Evolutionary conservation across 2,113 vertebrate genomes (phyloP), one percentile per base, ranked within the genome.

Genomic region (Cichladusa arquata): DNA sequence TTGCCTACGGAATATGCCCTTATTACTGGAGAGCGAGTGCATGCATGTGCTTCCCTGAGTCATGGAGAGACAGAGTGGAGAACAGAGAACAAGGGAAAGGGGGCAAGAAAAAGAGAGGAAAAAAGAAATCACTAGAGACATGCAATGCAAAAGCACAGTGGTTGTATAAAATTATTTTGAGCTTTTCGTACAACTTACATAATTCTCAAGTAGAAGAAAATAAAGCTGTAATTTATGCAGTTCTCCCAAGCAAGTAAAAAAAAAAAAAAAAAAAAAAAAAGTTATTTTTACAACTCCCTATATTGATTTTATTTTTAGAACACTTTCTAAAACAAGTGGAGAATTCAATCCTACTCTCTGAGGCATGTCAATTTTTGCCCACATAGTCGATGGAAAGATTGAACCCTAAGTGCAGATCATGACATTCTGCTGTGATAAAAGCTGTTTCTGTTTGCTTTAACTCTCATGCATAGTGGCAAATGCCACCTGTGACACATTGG

Each of bases 371-470:
- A 97, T 97, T 97, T 96, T 84, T 95, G 84, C 96, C 96, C 88
- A 95, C 96, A 45, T 95, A 95, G 95, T 70, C 69, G 58, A 97
- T 95, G 88, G 81, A 82, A 96, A 96, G 94, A 97, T 90, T 96
- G 95, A 97, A 94, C 93, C 94, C 95, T 95, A 96, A 97, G 95
- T 96, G 96, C 95, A 95, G 90, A 97, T 96, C 97, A 97, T 96
- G 96, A 95, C 86, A 97, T 94, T 96, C 96, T 81, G 90, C 96
- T 97, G 96, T 94, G 97, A 97, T 97, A 97, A 97, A 97, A 97
- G 96, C 96, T 95, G 97, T 95, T 97, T 97, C 96, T 97, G 93
- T 97, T 97, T 96, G 88, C 93, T 94, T 95, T 96, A 97, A 95
- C 92, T 95, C 86, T 93, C 93, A 88, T 91, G 92, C 90, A 93